Base-by-base conservation (phyloP, 2,888 invertebrate species). In the Stenolophus ochropezus region DNA sequence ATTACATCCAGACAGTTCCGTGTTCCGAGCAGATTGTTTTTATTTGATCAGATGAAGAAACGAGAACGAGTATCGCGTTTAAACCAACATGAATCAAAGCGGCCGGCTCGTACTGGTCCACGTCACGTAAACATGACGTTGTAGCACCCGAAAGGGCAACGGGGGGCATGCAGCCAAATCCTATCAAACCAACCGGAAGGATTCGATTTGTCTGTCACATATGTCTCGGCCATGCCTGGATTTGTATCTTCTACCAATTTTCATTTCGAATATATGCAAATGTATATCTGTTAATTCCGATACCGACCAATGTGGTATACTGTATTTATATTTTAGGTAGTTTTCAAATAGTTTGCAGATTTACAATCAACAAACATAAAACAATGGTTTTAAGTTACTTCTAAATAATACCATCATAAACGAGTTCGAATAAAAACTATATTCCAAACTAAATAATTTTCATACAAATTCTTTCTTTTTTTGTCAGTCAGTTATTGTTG, bases 181-280 rank as follows among this genome's bases (percentile, higher is more conserved):
- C 80, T 23, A 71, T 58, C 73, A 80, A 80, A 80, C 80, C 73
- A 80, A 80, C 73, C 80, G 73, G 33, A 80, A 80, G 73, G 73
- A 80, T 80, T 80, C 80, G 80, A 80, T 80, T 80, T 80, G 71
- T 56, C 23, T 80, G 80, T 73, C 73, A 73, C 80, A 80, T 80
- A 73, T 80, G 80, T 58, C 71, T 73, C 20, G n/a, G 20, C 49
- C 21, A 69, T 33, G 56, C 18, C 33, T 11, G 11, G 11, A 42
- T 42, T 42, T 42, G 33, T 42, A 42, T 2, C 8, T 1, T 1
- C 1, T 42, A 42, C 0, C 33, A 8, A 42, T 42, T 42, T 8
- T 2, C 33, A 42, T 42, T 42, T 42, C 11, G 11, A 42, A 42
- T 42, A 42, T 8, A 42, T 42, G 11, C 11, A 8, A n/a, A n/a